phyloP scores from a whole-genome alignment of 64 coral and sea anemone species.

The Catalaphyllia jardinei region DNA sequence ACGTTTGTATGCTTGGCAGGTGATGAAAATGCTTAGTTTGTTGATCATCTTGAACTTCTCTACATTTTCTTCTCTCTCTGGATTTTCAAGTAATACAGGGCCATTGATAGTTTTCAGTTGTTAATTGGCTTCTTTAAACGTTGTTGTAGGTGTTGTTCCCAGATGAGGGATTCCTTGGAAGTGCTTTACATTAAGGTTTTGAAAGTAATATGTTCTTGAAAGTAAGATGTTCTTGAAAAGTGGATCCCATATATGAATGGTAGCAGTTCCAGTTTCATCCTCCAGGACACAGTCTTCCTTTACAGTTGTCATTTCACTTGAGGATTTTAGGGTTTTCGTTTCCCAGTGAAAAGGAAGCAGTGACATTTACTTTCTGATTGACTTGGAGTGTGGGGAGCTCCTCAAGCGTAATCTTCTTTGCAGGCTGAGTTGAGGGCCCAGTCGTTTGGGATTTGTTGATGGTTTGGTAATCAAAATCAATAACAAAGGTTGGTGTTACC shows the following conservation, averaged over 20 bases:
- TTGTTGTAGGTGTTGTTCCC: no score
- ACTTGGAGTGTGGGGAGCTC: constrained; percentile 28
- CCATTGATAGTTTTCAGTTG: no score
- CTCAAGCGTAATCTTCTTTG: constrained; percentile 16
- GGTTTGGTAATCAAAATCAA: constrained; percentile 19
- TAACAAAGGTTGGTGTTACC: constrained; percentile 34
- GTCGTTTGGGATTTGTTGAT: constrained; percentile 9
- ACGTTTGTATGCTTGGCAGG: no score
- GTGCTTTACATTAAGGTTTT: constrained; percentile 56
- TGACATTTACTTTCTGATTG: constrained; percentile 61
- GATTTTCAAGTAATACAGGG: no score
- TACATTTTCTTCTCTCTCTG: no score
- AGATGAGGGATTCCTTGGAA: background rate
- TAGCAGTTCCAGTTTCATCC: constrained; percentile 43
- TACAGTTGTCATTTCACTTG: constrained; percentile 9
- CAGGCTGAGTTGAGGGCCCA: background rate
- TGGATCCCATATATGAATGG: constrained; percentile 38
- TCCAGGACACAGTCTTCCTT: constrained; percentile 61
- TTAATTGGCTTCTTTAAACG: no score
- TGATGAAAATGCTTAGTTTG: no score
- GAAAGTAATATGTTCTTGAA: constrained; percentile 23
- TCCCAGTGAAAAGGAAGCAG: constrained; percentile 43
- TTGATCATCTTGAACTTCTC: no score
- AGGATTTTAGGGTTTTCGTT: constrained; percentile 40
- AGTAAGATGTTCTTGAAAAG: constrained; percentile 8